These are phyloP conservation scores for Hydropotes inermis DNA, from an alignment of 2,113 vertebrate genomes.

Conservation along the genomic window DNA sequence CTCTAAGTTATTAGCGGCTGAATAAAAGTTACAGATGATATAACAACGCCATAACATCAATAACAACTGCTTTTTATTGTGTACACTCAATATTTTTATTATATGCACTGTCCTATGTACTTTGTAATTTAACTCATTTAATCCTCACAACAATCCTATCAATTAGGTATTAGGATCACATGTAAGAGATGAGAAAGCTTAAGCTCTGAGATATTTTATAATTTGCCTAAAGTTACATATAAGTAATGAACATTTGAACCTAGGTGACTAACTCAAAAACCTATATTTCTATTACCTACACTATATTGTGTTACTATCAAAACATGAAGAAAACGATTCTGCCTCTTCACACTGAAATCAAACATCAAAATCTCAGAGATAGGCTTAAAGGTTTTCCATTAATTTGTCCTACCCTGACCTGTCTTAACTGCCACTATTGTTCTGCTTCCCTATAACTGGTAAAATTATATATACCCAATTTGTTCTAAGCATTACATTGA, in stretches of 20 bases:
- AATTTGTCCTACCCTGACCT: background rate
- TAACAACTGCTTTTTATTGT: background rate
- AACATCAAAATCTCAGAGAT: background rate
- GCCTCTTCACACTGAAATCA: background rate
- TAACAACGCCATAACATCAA: background rate
- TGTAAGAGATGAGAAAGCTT: background rate
- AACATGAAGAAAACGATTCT: background rate
- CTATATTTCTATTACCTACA: background rate
- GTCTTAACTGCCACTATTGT: background rate
- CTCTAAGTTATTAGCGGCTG: background rate
- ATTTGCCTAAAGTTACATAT: background rate
- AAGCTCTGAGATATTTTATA: background rate
- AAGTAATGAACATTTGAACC: background rate
- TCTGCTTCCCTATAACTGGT: background rate
- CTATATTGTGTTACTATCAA: background rate
- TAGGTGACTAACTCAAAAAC: background rate
- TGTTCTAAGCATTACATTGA: background rate
- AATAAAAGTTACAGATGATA: background rate
- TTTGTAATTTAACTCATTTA: conserved; percentile 33
- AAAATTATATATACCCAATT: conserved; percentile 10
- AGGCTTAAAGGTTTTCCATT: background rate
- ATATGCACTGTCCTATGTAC: background rate
- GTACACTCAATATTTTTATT: background rate
- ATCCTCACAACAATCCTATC: background rate
- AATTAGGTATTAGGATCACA: background rate